phyloP scores from a whole-genome alignment of 2,113 vertebrate species.

The Petrocephalus microphthalmus region DNA sequence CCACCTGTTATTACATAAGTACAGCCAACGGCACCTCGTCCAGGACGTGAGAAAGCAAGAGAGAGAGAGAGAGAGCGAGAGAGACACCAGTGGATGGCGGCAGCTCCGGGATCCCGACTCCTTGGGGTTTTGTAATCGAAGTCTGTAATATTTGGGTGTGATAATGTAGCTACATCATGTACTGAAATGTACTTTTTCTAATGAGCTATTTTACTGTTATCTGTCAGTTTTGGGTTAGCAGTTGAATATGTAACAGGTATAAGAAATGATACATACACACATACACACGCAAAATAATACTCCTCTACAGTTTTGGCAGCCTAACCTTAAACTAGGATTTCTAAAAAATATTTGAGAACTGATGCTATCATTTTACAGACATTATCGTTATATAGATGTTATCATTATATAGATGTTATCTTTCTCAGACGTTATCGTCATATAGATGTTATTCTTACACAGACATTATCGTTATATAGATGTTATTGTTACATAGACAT shows the following conservation, averaged over 20 bases:
- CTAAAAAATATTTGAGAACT: background rate
- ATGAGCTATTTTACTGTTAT: background rate
- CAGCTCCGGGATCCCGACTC: background rate
- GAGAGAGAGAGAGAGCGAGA: background rate
- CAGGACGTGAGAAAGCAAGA: conserved; percentile 38
- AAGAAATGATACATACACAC: background rate
- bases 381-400: no score
- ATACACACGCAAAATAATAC: background rate
- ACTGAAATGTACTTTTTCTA: background rate
- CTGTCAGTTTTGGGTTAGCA: background rate
- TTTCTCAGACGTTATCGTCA: no score
- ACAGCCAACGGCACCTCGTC: conserved; percentile 93
- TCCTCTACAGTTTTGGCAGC: background rate
- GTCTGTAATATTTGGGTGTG: background rate
- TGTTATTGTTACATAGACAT: no score
- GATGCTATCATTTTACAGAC: no score
- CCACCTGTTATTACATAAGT: conserved; percentile 99
- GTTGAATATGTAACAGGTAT: background rate
- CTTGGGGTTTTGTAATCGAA: background rate
- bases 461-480: no score
- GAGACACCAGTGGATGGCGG: background rate
- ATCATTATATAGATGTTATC: no score
- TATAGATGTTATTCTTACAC: no score
- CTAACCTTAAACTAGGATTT: background rate
- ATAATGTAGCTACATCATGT: background rate